These are phyloP conservation scores for Leucophenga montana DNA, from an alignment of 2,888 invertebrate species.

Conservation along the genomic window DNA sequence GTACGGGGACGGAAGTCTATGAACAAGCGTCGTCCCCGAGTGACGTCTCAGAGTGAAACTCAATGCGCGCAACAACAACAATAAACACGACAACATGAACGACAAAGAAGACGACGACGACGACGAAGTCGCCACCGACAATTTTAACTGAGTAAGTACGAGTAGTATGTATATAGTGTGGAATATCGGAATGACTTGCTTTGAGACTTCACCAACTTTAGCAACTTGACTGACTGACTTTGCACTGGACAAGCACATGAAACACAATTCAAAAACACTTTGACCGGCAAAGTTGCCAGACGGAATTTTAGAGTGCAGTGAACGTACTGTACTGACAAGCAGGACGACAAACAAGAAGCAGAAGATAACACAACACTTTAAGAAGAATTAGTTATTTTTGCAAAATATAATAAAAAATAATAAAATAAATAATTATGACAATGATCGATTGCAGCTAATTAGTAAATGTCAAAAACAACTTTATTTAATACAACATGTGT, in stretches of 20 bases:
- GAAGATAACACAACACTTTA: conserved; percentile 1
- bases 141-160: conserved; percentile 36
- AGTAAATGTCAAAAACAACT: conserved; percentile 1
- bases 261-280: conserved; percentile 70
- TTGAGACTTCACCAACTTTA: conserved; percentile 48
- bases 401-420: conserved; percentile 20
- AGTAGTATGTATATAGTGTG: conserved; percentile 21
- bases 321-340: background rate
- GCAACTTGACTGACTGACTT: conserved; percentile 6
- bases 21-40: background rate
- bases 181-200: conserved; percentile 36
- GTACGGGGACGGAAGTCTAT: conserved; percentile 22
- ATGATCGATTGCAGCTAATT: conserved; percentile 17
- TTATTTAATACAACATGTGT: background rate
- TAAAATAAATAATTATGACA: conserved; percentile 4
- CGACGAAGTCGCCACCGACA: conserved; percentile 25
- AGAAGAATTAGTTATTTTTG: background rate
- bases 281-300: conserved; percentile 71
- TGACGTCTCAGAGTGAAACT: background rate
- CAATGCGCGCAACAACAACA: conserved; percentile 16
- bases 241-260: conserved; percentile 59
- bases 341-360: background rate
- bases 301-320: conserved; percentile 53
- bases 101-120: conserved; percentile 23
- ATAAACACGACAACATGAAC: conserved; percentile 33